phyloP scores from a whole-genome alignment of 2,113 vertebrate genomes.

The Otolemur garnettii region DNA sequence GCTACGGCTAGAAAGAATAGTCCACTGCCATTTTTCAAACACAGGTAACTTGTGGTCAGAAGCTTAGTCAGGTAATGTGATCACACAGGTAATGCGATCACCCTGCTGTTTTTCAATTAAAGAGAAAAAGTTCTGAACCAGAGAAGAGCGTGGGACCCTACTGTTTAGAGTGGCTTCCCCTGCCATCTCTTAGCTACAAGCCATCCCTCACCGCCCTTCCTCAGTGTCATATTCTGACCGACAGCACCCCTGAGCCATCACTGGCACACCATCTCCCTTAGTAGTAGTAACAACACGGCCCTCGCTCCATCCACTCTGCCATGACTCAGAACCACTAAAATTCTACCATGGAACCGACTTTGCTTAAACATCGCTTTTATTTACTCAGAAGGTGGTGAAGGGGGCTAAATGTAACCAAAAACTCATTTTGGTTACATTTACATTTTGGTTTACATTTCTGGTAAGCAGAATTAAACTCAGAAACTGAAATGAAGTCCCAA shows the following conservation, averaged over 20 bases:
- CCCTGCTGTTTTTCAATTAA: background rate
- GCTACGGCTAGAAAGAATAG: background rate
- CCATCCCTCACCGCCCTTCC: background rate
- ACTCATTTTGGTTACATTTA: background rate
- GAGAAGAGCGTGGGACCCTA: background rate
- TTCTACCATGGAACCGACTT: background rate
- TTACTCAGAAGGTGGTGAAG: background rate
- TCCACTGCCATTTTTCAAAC: background rate
- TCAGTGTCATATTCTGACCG: background rate
- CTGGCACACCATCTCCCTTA: background rate
- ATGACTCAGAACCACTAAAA: constrained; percentile 24
- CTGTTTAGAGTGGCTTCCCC: background rate
- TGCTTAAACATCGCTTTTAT: background rate
- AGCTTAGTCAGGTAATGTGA: background rate
- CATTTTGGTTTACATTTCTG: too few species aligned
- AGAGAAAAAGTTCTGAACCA: background rate
- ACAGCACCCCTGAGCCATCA: background rate
- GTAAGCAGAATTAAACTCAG: constrained; percentile 31
- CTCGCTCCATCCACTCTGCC: constrained; percentile 7
- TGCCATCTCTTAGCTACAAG: background rate
- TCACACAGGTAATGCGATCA: background rate
- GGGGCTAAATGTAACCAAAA: background rate
- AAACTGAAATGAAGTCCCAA: constrained; percentile 46
- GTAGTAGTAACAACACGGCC: background rate
- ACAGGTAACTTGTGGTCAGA: background rate